Base-by-base conservation (phyloP, 2,888 invertebrate species). In the Thyatira batis region DNA sequence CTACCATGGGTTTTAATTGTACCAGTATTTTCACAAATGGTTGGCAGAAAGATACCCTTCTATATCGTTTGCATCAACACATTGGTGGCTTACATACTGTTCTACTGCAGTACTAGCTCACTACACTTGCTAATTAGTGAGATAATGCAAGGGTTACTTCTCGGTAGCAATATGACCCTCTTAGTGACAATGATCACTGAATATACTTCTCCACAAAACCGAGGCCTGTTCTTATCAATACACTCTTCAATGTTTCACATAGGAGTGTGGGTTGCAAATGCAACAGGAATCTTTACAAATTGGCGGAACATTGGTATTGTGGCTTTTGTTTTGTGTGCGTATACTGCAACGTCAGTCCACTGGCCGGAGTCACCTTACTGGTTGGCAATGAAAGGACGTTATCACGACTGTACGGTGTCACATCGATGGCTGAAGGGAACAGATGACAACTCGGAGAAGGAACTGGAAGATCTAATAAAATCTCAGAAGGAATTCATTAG, bases 151-250 rank as follows among this genome's bases (percentile, higher is more conserved):
- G 63, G 69, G 0, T 55, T 73, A 48, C 50, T 69, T 10, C 57
- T 64, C 17, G 61, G 60, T 5, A 54, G 60, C n/a, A 55, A 60
- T 33, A 57, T 66, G 6, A 54, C 56, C 1, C 30, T 56, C 33
- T 50, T 17, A 55, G 58, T 57, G 11, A 50, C 67, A 11, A 65
- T 77, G 13, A 52, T 76, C 49, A 67, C 68, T 0, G 71, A 73
- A 55, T 74, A 71, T 45, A 65, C 67, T n/a, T 67, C 75, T 9
- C 66, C 69, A 1, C 56, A 59, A 51, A 73, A 71, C 54, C 63
- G 69, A 52, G 71, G 69, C 11, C 55, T 73, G 54, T 71, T 71
- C 49, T 55, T 70, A 46, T 59, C 71, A n/a, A 57, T 78, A 8
- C 60, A 72, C 45, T 66, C 67, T 9, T 64, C 71, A 1, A 64